These are phyloP conservation scores for Diadromus collaris DNA, from an alignment of 2,888 invertebrate species.

Conservation along the genomic window DNA sequence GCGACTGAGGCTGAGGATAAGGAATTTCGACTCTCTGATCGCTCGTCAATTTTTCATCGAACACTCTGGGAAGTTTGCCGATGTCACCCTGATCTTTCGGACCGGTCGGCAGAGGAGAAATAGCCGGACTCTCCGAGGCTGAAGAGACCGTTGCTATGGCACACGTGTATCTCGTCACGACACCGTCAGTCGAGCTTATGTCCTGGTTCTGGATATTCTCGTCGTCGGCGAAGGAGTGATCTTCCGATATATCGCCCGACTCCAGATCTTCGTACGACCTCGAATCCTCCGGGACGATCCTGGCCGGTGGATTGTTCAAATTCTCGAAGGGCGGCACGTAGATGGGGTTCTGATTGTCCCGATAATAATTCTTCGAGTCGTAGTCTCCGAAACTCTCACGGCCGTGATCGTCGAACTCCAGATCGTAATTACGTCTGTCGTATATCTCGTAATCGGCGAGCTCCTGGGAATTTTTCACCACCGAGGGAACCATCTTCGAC, in stretches of 20 bases:
- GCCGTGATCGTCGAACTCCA: conserved; percentile 48
- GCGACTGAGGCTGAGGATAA: conserved; percentile 16
- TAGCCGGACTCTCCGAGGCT: conserved; percentile 63
- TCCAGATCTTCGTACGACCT: conserved; percentile 41
- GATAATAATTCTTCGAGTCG: conserved; percentile 50
- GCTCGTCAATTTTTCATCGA: conserved; percentile 15
- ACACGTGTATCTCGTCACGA: conserved; percentile 76
- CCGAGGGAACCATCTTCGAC: conserved; percentile 17
- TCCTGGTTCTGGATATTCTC: conserved; percentile 77
- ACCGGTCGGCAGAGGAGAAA: conserved; percentile 27
- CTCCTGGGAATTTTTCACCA: conserved; percentile 38
- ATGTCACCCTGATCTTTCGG: conserved; percentile 27
- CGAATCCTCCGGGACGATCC: conserved; percentile 14
- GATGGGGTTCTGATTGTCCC: conserved; percentile 59
- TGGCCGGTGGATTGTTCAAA: not conserved
- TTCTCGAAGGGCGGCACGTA: conserved; percentile 54
- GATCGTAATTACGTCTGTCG: conserved; percentile 29
- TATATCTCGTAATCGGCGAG: conserved; percentile 34
- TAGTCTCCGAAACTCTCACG: conserved; percentile 40
- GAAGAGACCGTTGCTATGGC: conserved; percentile 77
- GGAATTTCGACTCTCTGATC: not conserved
- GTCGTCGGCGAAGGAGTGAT: conserved; percentile 62
- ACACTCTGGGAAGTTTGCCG: not conserved
- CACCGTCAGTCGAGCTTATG: conserved; percentile 73
- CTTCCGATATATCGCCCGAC: conserved; percentile 43